A percentile compares a stretch with the other conserved stretches of the same genome.
Evolutionary conservation across 2,888 invertebrate genomes (phyloP).

Genomic region (Amblyjoppa fuscipennis): DNA sequence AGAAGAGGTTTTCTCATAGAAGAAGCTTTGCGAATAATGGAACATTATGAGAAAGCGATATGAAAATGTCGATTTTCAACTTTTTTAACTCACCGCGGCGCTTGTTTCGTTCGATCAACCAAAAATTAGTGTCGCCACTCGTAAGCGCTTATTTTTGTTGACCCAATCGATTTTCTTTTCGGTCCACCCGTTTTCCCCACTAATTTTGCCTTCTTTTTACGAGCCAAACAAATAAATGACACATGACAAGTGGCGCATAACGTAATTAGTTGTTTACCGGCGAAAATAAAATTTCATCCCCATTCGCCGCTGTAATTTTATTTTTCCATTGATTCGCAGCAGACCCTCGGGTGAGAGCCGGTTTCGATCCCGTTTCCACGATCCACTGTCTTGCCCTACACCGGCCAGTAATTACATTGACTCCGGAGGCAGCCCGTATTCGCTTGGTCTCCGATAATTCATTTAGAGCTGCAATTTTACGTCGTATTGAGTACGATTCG

Average conservation of each 20-base stretch:
- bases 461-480: conserved; percentile 35
- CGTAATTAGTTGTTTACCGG: not conserved
- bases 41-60: no score
- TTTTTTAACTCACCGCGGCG: no score
- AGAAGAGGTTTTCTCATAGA: no score
- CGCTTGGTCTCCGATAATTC: conserved; percentile 17
- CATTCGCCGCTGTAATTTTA: not conserved
- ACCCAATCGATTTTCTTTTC: no score
- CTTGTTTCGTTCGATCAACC: no score
- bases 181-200: not conserved
- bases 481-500: conserved; percentile 17
- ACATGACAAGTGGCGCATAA: not conserved
- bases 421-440: not conserved
- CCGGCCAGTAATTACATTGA: not conserved
- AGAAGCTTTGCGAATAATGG: no score
- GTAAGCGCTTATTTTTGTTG: no score
- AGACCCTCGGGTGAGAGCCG: not conserved
- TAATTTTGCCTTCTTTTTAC: not conserved
- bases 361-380: not conserved
- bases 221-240: not conserved
- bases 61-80: no score
- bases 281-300: not conserved
- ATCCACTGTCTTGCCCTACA: not conserved
- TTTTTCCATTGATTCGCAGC: not conserved
- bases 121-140: no score